A percentile compares a stretch with the other conserved stretches of the same genome.
Evolutionary conservation across 2,113 vertebrate genomes (phyloP).

Genomic region (Lipotes vexillifer): DNA sequence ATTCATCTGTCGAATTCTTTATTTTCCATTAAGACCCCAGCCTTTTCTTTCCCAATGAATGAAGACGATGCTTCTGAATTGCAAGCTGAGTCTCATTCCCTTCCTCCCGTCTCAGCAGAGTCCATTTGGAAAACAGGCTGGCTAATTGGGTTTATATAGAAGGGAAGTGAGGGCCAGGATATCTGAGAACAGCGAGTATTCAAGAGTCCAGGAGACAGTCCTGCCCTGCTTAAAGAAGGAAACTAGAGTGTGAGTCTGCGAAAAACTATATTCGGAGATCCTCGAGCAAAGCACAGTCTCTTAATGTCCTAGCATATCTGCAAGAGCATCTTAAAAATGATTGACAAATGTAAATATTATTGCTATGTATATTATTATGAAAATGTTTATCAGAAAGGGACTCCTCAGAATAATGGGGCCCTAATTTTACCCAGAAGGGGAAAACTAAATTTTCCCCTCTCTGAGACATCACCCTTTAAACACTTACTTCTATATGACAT

Average conservation of each 20-base stretch:
- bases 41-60: conserved; percentile 23
- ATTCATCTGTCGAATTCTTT: conserved; percentile 11
- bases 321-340: not conserved
- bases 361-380: not conserved
- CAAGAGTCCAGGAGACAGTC: not conserved
- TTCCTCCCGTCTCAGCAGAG: not conserved
- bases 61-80: not conserved
- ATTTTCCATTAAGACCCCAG: conserved; percentile 46
- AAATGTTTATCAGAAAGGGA: not conserved
- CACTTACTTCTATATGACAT: not conserved
- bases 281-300: not conserved
- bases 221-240: not conserved
- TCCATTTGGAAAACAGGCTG: not conserved
- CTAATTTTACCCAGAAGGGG: not conserved
- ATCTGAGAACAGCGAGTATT: not conserved
- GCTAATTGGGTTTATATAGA: not conserved
- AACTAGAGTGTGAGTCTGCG: not conserved
- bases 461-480: not conserved
- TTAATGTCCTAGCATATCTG: not conserved
- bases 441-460: not conserved
- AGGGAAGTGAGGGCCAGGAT: not conserved
- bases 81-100: not conserved
- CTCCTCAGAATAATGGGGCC: not conserved
- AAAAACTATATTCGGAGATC: not conserved
- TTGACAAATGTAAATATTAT: not conserved